Evolutionary conservation across 2,113 vertebrate species (phyloP).

Genomic region (Cyphomyrus discorhynchus): DNA sequence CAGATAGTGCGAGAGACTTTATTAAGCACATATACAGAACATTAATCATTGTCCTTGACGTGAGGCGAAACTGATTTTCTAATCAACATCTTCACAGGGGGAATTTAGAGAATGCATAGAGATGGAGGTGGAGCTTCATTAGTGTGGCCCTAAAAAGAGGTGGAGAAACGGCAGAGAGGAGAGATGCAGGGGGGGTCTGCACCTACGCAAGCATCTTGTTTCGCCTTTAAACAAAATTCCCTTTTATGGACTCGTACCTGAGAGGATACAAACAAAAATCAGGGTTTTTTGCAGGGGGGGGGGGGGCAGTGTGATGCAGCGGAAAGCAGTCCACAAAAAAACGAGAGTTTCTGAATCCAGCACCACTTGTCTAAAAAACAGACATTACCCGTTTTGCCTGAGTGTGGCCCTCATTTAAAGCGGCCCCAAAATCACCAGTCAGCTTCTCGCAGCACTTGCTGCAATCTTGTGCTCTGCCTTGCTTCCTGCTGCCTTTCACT

Average conservation of each 20-base stretch:
- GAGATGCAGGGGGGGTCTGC: background rate
- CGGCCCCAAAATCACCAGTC: background rate
- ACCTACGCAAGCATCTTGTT: background rate
- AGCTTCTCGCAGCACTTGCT: background rate
- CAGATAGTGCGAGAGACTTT: background rate
- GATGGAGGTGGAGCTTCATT: background rate
- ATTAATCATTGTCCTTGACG: constrained; percentile 16
- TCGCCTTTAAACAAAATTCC: background rate
- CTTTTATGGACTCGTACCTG: background rate
- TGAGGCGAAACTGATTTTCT: background rate
- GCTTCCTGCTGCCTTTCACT: background rate
- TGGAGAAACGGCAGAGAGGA: background rate
- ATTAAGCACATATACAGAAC: constrained; percentile 7
- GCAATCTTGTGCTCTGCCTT: background rate
- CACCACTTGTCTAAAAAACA: background rate
- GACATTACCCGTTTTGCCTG: background rate
- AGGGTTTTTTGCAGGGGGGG: background rate
- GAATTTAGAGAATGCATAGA: background rate
- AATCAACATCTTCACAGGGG: background rate
- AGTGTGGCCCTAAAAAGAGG: background rate
- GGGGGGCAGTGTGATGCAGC: background rate
- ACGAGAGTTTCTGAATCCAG: background rate
- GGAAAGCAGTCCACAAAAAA: background rate
- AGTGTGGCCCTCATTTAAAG: background rate
- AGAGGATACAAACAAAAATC: background rate